Evolutionary conservation across 1,140 invertebrate genomes (phyloP).

Genomic region (Venturia canescens): DNA sequence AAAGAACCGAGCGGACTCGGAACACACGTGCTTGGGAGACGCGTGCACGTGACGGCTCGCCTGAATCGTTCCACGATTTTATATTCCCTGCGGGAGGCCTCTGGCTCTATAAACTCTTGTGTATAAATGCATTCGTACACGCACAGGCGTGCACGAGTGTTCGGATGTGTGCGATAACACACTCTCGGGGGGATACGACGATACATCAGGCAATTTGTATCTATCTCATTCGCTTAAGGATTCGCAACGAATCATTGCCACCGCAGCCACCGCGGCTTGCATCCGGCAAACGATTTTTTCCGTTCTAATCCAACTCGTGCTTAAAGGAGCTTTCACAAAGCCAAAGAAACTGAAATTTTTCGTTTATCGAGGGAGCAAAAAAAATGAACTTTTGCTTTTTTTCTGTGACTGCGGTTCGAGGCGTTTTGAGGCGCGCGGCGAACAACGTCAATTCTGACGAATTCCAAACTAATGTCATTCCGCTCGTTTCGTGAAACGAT

Average conservation of each 20-base stretch:
- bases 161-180: no score
- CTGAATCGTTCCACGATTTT: slow-evolving; percentile 29
- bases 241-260: slow-evolving; percentile 26
- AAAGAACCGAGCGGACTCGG: background rate
- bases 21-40: slow-evolving; percentile 8
- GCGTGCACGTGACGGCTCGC: slow-evolving; percentile 26
- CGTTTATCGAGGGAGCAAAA: background rate
- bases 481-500: no score
- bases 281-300: slow-evolving; percentile 16
- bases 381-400: no score
- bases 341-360: background rate
- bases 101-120: slow-evolving; percentile 31
- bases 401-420: no score
- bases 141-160: no score
- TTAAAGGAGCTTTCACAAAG: background rate
- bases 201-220: slow-evolving; percentile 31
- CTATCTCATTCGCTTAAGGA: slow-evolving; percentile 38
- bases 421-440: no score
- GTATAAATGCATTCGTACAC: background rate
- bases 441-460: no score
- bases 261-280: background rate
- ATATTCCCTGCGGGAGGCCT: slow-evolving; percentile 34
- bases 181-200: no score
- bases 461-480: no score
- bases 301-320: background rate